Conservation (phyloP, 2,888 invertebrate species). For the Leptinotarsa tumamoca region DNA sequence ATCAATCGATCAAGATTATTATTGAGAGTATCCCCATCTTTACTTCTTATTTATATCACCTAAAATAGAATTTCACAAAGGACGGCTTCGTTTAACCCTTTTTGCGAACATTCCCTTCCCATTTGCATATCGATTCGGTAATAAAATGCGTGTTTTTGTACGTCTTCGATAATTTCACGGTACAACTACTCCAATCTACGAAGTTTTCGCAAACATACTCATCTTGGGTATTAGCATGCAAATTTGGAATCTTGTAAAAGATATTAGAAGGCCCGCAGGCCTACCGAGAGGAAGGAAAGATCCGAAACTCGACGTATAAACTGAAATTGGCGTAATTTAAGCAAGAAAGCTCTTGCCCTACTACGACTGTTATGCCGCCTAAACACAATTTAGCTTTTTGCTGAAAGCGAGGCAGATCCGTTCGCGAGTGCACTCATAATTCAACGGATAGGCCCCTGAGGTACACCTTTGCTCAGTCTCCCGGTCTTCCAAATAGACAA, state of each 20-base stretch:
- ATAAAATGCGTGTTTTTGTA: conserved; percentile 18
- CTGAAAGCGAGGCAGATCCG: conserved; percentile 36
- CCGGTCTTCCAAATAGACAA: not conserved
- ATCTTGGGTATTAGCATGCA: conserved; percentile 37
- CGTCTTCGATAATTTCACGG: conserved; percentile 32
- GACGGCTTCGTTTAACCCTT: not conserved
- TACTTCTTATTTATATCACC: not conserved
- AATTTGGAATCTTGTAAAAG: conserved; percentile 38
- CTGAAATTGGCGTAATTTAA: conserved; percentile 47
- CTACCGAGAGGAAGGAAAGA: conserved; percentile 7
- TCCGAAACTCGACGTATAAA: conserved; percentile 32
- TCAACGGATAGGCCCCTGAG: conserved; percentile 52
- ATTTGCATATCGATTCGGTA: conserved; percentile 15
- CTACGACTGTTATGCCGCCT: conserved; percentile 42
- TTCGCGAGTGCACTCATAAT: conserved; percentile 46
- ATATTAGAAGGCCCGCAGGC: conserved; percentile 26
- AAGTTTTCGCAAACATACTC: conserved; percentile 35
- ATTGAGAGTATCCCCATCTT: too few species aligned
- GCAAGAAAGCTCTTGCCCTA: conserved; percentile 36
- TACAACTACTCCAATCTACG: conserved; percentile 29
- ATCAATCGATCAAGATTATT: too few species aligned
- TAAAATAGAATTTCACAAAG: not conserved
- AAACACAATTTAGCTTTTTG: conserved; percentile 50
- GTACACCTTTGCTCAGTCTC: conserved; percentile 48
- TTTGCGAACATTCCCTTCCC: not conserved